Base-by-base conservation (phyloP, 1,140 invertebrate species). In the Neelides sp. region DNA sequence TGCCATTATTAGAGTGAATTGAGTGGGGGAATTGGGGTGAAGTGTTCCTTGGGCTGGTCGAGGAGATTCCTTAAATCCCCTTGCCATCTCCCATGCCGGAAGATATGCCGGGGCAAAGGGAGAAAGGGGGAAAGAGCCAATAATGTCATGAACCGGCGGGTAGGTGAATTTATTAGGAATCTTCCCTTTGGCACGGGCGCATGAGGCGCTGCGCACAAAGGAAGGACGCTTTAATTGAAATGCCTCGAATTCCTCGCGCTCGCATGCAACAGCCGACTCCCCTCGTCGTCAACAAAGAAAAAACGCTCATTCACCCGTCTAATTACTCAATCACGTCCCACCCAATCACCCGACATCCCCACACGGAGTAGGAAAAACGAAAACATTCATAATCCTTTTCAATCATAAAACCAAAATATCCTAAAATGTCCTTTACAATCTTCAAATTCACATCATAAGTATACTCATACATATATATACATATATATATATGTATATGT, bases 81-180 rank as follows among this genome's bases (percentile, higher is more conserved):
- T n/a, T n/a, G n/a, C n/a, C n/a, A n/a, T n/a, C n/a, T n/a, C n/a
- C n/a, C n/a, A n/a, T n/a, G n/a, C n/a, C n/a, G n/a, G n/a, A n/a
- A n/a, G n/a, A n/a, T n/a, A n/a, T n/a, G n/a, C n/a, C n/a, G n/a
- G n/a, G n/a, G n/a, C n/a, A n/a, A n/a, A n/a, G n/a, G n/a, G n/a
- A n/a, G n/a, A n/a, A n/a, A n/a, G n/a, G n/a, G n/a, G n/a, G n/a
- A n/a, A n/a, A 54, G 52, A 54, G 52, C 53, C 53, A 55, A 55
- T 55, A 55, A 55, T 50, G 53, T 55, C 53, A 55, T 55, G 53
- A 50, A 50, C 53, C 53, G 52, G 34, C 50, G 47, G 53, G 43
- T 50, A 55, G 53, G 53, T 55, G 44, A 55, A 55, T 55, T 55
- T 55, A 55, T 55, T 55, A 55, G 48, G 48, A 24, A 19, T 20